Base-by-base conservation (phyloP, 2,888 invertebrate genomes). In the Bombylius discolor region DNA sequence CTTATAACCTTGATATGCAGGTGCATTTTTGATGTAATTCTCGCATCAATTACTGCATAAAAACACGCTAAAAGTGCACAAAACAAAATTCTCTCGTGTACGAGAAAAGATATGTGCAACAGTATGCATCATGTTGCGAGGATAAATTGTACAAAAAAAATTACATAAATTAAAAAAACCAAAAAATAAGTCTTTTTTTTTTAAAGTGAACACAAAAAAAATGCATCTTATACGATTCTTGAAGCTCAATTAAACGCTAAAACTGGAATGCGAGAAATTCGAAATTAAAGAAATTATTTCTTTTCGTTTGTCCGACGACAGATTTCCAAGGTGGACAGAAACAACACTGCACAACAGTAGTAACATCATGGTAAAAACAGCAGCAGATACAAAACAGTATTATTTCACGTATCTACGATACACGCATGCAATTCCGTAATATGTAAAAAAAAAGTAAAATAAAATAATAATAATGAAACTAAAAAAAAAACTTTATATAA, bases 51-150 rank as follows among this genome's bases (percentile, higher is more conserved):
- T 55, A 55, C 49, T 47, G 46, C 33, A 44, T 34, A 55, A 55
- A 55, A 55, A 55, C 55, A 55, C 55, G 42, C 49, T 23, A 50
- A 46, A 47, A 55, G 55, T 55, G 50, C 55, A 36, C 55, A 36
- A 34, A 55, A 55, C 55, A 55, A 55, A 55, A 55, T 55, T 55
- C 51, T 39, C 39, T 42, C 39, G 39, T 42, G 39, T 42, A 42
- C 12, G 12, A 23, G 23, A 23, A 23, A 23, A 23, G 23, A 23
- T 23, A 23, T 23, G 23, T 23, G 23, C 23, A 23, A 23, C 23
- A 23, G 23, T 23, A 23, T 23, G 23, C 23, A 23, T 23, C 23
- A 23, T 23, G 23, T 23, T 23, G 23, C 23, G 8, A 36, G 34
- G 34, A 36, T 36, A 36, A 36, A 36, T 36, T 36, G 34, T 36